phyloP scores from a whole-genome alignment of 2,888 invertebrate genomes.

The Tetranychus truncatus region DNA sequence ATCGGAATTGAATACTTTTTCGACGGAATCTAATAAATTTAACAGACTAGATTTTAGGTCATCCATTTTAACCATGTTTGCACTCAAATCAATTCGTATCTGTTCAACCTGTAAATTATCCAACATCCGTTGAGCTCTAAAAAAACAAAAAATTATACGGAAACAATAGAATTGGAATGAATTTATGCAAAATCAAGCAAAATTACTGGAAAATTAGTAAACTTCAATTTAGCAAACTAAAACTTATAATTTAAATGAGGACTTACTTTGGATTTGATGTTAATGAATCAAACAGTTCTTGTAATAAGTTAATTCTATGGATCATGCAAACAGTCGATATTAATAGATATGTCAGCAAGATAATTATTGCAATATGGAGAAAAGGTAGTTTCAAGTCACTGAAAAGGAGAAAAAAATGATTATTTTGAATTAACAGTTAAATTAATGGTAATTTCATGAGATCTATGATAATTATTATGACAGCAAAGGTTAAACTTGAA shows the following conservation, averaged over 20 bases:
- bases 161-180: neutral
- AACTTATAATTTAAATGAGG: neutral
- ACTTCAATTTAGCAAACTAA: too few species aligned
- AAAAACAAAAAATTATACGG: neutral
- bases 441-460: too few species aligned
- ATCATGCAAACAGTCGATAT: neutral
- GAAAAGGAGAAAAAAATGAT: too few species aligned
- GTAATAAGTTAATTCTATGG: neutral
- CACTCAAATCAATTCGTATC: neutral
- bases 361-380: neutral
- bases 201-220: neutral
- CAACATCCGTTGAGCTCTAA: neutral
- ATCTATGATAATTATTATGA: too few species aligned
- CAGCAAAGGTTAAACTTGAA: too few species aligned
- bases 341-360: neutral
- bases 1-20: neutral
- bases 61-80: neutral
- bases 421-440: too few species aligned
- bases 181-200: neutral
- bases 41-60: neutral
- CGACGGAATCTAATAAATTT: neutral
- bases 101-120: neutral
- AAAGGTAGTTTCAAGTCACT: neutral
- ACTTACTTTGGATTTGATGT: neutral
- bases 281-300: neutral